These are phyloP conservation scores for Aproaerema taeniolella DNA, from an alignment of 2,888 invertebrate genomes.

Conservation along the genomic window DNA sequence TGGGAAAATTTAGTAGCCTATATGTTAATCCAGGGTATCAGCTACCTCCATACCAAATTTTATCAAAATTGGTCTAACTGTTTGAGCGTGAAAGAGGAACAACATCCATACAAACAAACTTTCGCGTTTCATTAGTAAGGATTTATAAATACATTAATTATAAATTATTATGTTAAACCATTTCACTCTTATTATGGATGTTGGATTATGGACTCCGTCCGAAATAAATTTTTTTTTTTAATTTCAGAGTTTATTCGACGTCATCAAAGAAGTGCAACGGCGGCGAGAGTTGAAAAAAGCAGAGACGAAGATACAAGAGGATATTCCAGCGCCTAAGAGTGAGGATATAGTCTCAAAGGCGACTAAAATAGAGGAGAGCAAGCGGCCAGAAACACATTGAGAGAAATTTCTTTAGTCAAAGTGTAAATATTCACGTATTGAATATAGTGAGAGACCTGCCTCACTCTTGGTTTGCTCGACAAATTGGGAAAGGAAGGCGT, in stretches of 20 bases:
- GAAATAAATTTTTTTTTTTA: too few species aligned
- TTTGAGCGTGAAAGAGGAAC: too few species aligned
- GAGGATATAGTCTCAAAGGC: constrained; percentile 49
- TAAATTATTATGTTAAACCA: too few species aligned
- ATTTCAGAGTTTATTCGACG: constrained; percentile 64
- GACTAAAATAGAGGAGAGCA: constrained; percentile 33
- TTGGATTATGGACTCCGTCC: too few species aligned
- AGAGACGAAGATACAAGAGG: constrained; percentile 34
- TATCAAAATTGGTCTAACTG: too few species aligned
- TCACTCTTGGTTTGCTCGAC: constrained; percentile 13
- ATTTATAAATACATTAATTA: too few species aligned
- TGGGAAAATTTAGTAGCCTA: too few species aligned
- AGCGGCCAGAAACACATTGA: constrained; percentile 62
- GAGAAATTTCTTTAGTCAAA: constrained; percentile 17
- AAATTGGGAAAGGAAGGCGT: constrained; percentile 26
- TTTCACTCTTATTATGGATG: too few species aligned
- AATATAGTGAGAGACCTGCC: constrained; percentile 11
- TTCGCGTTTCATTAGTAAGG: too few species aligned
- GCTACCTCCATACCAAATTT: too few species aligned
- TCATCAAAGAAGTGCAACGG: constrained; percentile 64
- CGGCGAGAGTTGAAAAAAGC: constrained; percentile 59
- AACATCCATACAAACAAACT: too few species aligned
- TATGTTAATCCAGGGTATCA: too few species aligned
- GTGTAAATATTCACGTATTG: constrained; percentile 26
- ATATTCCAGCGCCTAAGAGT: constrained; percentile 38